Evolutionary conservation across 2,797 vertebrate genomes (phyloP), one percentile per base, ranked within the genome.

Genomic region (Chelon auratus): DNA sequence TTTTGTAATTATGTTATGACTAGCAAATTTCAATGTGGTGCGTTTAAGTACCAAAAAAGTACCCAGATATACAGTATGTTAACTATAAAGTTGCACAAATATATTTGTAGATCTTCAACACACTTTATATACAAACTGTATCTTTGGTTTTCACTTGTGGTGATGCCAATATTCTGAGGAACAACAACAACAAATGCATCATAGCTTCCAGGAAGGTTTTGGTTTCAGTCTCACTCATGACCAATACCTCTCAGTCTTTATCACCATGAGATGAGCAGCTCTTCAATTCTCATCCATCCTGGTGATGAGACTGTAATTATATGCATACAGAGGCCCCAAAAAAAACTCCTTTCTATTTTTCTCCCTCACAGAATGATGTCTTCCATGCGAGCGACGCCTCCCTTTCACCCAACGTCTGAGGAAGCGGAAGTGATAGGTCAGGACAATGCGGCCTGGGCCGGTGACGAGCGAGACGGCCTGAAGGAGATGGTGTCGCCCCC

Each of bases 351-450:
- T 9, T 3, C 12, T 15, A 3, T 43, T 56, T 69, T 77, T 64
- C 80, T 83, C 22, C 74, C 77, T 80, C 17, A 39, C 88, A 98
- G 97, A 95, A 97, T 95, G 95, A 98, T 98, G 97, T 97, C 97
- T 96, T 97, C 96, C 95, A 96, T 97, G 93, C 95, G 94, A 93
- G 93, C 95, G 90, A 94, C 96, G 87, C 97, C 96, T 96, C 96
- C 96, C 79, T 97, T 96, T 90, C 95, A 94, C 76, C 93, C 93
- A 80, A 89, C 88, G 64, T 86, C 95, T 65, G 96, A 97, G 94
- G 96, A 96, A 80, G 96, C 95, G 91, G 96, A 96, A 87, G 90
- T 89, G 58, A 93, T 94, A 74, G 95, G 93, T 86, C 96, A 95
- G 92, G 96, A 97, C 79, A 90, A 87, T 73, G 85, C 84, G 61